Evolutionary conservation across 2,113 vertebrate species (phyloP), one percentile per base, ranked within the genome.

Genomic region (Cichladusa arquata): DNA sequence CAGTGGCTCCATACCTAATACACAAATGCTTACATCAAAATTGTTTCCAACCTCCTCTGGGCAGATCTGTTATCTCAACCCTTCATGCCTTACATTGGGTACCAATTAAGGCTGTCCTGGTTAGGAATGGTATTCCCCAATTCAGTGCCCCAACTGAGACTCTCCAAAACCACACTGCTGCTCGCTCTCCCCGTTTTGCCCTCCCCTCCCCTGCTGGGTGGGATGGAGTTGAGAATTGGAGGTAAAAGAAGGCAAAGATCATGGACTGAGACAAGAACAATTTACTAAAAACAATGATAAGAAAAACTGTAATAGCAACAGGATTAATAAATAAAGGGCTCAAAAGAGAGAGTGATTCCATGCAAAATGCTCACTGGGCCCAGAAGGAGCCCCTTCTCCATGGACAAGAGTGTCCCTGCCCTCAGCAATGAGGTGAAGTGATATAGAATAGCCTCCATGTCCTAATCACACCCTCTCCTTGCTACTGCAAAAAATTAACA

Each of bases 161-260:
- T 28, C 14, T 48, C 25, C 34, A 57, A 50, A 64, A 19, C 58
- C 20, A 34, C 34, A 19, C 18, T 34, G 57, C 50, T 64, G 20
- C 14, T 57, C 0, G 0, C 17, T 72, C 42, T 72, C 6, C 5
- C 11, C 0, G 0, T 64, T 57, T 80, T 42, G 29, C 11, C 6
- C 57, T 88, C 9, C 20, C 11, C 6, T 54, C 57, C 36, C 33
- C 26, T 72, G 26, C 31, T 81, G 44, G 42, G 17, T 6, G 12
- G 18, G 44, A 44, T 73, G 36, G 18, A 81, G 10, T 51, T 65
- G 42, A 65, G 66, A 64, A 48, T 6, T 44, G 23, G 12, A 57
- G 9, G 22, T 18, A 36, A 26, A 80, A 72, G 65, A 65, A 65
- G 12, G 26, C 51, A 51, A 73, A 58, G 31, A 33, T 36, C 22